Base-by-base conservation (phyloP, 2,888 invertebrate genomes). In the Sipha maydis region DNA sequence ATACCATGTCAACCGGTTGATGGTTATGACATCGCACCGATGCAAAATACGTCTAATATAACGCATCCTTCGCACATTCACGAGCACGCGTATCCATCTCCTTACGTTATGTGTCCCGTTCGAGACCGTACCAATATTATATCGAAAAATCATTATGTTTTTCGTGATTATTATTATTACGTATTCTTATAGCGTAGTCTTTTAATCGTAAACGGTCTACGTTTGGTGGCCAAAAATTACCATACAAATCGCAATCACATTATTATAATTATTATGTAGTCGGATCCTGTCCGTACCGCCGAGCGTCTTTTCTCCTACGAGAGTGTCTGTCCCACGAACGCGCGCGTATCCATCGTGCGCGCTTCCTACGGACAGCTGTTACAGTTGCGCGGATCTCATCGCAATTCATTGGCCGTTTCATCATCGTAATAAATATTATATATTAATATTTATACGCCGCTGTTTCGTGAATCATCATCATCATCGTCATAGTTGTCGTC, bases 351-450 rank as follows among this genome's bases (percentile, higher is more conserved):
- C 28, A 11, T 69, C 25, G 69, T 14, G 48, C 48, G 48, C 48
- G 11, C 69, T 25, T 85, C 84, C 76, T 67, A 85, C 84, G 76
- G 67, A 67, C 19, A 0, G 8, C 28, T 69, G 25, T 28, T 83
- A 25, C 71, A 31, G 54, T 54, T 56, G 54, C 34, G 9, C 2
- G 3, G n/a, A 21, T 84, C 71, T 28, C 61, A 76, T 75, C 75
- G 75, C 73, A 21, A 56, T 34, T 56, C 75, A 41, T 84, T n/a
- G 83, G 56, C 38, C 38, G 61, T 84, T 84, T 84, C 61, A 17
- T 41, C 84, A 84, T 85, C 19, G 21, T 48, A 17, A 14, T 48
- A 48, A 48, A n/a, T n/a, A n/a, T 8, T 9, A 7, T 34, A n/a
- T 11, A 28, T 19, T 28, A 28, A 56, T 34, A 34, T 61, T 67